These are phyloP conservation scores for Eciton burchellii DNA, from an alignment of 1,140 invertebrate species.

Conservation along the genomic window DNA sequence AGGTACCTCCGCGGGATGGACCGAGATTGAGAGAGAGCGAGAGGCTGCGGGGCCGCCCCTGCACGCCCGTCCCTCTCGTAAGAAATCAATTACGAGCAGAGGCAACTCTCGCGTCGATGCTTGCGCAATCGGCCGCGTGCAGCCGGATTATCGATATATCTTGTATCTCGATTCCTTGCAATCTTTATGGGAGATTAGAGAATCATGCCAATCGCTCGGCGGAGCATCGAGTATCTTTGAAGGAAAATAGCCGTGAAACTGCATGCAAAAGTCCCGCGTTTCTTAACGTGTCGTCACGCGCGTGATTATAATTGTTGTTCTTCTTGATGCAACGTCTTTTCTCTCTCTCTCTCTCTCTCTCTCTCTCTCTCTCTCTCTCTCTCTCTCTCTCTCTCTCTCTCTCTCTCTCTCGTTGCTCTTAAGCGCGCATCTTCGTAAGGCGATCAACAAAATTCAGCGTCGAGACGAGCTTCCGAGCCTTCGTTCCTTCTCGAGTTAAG, in stretches of 20 bases:
- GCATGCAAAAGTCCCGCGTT: background rate
- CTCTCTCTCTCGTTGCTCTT: too few relatives aligned
- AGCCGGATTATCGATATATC: constrained; percentile 23
- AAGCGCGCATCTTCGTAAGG: too few relatives aligned
- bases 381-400: too few relatives aligned
- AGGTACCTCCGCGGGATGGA: constrained; percentile 31
- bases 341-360: too few relatives aligned
- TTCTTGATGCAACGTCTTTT: background rate
- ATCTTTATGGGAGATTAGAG: constrained; percentile 12
- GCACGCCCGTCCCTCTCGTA: background rate
- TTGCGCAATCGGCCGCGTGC: constrained; percentile 1
- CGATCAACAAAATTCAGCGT: too few relatives aligned
- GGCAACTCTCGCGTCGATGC: constrained; percentile 19
- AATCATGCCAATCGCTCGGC: background rate
- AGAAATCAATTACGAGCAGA: constrained; percentile 54
- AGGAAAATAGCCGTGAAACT: background rate
- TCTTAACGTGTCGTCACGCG: background rate
- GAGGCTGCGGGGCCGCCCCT: background rate
- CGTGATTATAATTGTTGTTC: background rate
- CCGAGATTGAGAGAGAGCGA: constrained; percentile 60
- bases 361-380: too few relatives aligned
- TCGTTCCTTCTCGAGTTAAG: too few relatives aligned
- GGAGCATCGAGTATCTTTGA: background rate
- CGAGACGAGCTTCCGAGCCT: too few relatives aligned
- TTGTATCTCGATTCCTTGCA: background rate